Conservation (phyloP, 1,140 invertebrate species). For the Cotesia chilonis region DNA sequence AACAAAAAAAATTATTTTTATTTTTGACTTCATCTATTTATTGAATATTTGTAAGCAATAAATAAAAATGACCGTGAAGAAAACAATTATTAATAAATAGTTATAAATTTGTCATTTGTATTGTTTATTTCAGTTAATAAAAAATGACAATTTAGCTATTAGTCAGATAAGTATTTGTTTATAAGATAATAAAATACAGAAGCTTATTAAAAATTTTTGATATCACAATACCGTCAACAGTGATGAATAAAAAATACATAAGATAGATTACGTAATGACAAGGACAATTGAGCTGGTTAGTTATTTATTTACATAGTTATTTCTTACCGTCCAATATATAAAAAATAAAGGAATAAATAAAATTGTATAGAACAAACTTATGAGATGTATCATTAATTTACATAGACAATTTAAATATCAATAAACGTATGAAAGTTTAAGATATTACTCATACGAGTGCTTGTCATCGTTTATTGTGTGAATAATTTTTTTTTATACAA, state of each 20-base stretch:
- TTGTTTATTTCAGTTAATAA: too few relatives aligned
- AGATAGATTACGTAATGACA: constrained; percentile 11
- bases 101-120: too few relatives aligned
- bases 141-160: too few relatives aligned
- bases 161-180: too few relatives aligned
- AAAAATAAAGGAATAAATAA: not conserved
- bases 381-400: constrained; percentile 23
- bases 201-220: not conserved
- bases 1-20: too few relatives aligned
- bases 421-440: constrained; percentile 1
- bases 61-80: too few relatives aligned
- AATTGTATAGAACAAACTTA: constrained; percentile 18
- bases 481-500: not conserved
- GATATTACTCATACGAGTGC: too few relatives aligned
- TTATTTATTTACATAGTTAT: not conserved
- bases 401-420: constrained; percentile 8
- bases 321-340: too few relatives aligned
- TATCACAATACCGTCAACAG: not conserved
- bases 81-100: too few relatives aligned
- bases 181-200: not conserved
- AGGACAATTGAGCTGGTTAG: constrained; percentile 5
- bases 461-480: constrained; percentile 1
- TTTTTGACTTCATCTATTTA: too few relatives aligned
- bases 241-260: not conserved
- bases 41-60: too few relatives aligned